phyloP scores from a whole-genome alignment of 2,888 invertebrate species.

The Xanthostigma xanthostigma region DNA sequence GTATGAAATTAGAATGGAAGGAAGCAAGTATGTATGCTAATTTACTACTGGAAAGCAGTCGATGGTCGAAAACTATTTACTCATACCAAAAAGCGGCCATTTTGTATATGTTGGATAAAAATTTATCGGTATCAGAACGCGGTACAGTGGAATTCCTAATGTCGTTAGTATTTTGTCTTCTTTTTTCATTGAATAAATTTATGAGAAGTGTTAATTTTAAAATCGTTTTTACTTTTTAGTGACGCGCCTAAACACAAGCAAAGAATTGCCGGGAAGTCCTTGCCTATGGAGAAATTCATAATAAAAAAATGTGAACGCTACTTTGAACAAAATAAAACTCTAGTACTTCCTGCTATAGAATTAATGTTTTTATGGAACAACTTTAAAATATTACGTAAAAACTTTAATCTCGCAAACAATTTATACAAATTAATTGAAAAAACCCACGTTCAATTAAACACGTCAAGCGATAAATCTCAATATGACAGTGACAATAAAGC shows the following conservation, averaged over 20 bases:
- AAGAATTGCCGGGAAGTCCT: conserved; percentile 86
- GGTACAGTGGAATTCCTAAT: conserved; percentile 47
- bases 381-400: conserved; percentile 64
- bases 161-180: conserved; percentile 32
- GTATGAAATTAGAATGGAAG: conserved; percentile 59
- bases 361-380: conserved; percentile 88
- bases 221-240: conserved; percentile 29
- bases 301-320: conserved; percentile 73
- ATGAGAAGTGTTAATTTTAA: not conserved
- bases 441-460: conserved; percentile 24
- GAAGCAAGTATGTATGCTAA: conserved; percentile 59
- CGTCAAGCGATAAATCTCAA: conserved; percentile 24
- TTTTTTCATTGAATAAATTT: not conserved
- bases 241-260: conserved; percentile 72
- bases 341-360: conserved; percentile 75
- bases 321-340: conserved; percentile 51
- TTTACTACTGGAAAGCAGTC: conserved; percentile 57
- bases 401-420: conserved; percentile 42
- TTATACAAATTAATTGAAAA: conserved; percentile 48
- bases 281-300: conserved; percentile 94
- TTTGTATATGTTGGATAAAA: conserved; percentile 53
- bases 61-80: conserved; percentile 88
- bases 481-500: conserved; percentile 58
- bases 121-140: conserved; percentile 32
- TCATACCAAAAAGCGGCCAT: conserved; percentile 79